Evolutionary conservation across 2,888 invertebrate genomes (phyloP).

Genomic region (Pharmacophagus antenor): DNA sequence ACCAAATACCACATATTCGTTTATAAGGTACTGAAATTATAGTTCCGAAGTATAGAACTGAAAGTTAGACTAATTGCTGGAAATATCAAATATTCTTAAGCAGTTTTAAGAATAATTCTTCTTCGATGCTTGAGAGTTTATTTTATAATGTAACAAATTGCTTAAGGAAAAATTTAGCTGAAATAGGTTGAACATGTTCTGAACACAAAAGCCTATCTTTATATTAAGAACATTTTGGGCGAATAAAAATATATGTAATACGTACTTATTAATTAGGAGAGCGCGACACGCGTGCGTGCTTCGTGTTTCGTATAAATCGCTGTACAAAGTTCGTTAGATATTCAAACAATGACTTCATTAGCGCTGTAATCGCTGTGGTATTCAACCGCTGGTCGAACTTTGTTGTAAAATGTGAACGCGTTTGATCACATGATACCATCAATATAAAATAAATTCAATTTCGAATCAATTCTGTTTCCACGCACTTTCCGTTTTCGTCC

Average conservation of each 20-base stretch:
- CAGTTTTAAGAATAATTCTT: no score
- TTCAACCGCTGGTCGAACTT: conserved; percentile 45
- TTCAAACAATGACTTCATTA: conserved; percentile 78
- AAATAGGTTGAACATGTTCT: no score
- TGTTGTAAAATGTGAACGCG: conserved; percentile 31
- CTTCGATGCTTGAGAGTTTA: no score
- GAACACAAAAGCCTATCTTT: neutral
- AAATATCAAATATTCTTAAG: no score
- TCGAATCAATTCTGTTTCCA: neutral
- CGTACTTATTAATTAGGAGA: conserved; percentile 41
- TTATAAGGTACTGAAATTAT: no score
- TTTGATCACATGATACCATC: conserved; percentile 7
- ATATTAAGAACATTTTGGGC: conserved; percentile 14
- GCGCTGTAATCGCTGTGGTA: conserved; percentile 68
- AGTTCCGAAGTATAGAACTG: no score
- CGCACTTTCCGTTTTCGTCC: neutral
- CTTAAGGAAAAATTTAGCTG: no score
- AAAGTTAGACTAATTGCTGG: no score
- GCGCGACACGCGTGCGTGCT: conserved; percentile 38
- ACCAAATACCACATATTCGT: no score
- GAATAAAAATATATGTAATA: conserved; percentile 31
- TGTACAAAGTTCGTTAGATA: conserved; percentile 70
- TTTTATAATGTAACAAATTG: no score
- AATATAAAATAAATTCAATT: conserved; percentile 1
- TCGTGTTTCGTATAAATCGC: conserved; percentile 45